Evolutionary conservation across 2,888 invertebrate genomes (phyloP), one percentile per base, ranked within the genome.

Genomic region (Epinotia ramella): DNA sequence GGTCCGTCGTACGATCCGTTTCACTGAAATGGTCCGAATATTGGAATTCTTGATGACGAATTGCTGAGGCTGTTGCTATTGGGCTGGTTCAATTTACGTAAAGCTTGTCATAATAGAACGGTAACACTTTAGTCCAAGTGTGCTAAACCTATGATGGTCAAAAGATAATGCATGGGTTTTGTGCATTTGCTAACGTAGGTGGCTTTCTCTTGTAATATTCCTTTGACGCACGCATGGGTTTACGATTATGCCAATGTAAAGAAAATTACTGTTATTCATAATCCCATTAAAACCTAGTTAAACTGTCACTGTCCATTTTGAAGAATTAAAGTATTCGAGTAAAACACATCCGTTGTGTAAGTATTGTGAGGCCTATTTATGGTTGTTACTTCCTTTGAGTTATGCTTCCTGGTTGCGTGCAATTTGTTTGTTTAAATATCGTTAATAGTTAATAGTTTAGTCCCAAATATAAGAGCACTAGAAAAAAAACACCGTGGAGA

Each of bases 21-120:
- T 57, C 24, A 57, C 70, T 33, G 49, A 53, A 73, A 62, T 66
- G 60, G 66, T 60, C 49, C 40, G 66, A 71, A 76, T 76, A 76
- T 76, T 71, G 75, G 62, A 76, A 76, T 76, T 66, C 71, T 76
- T 76, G 75, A 70, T 76, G 66, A 71, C 62, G 66, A 71, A 56
- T 71, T 65, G 70, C 66, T 49, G 59, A 53, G 40, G 40, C 64
- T 33, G 56, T 59, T 67, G 56, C 33, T 67, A 24, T 57, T 57
- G 9, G 56, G 20, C 68, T 6, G 44, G 57, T 68, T 68, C 57
- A 68, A 59, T 68, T 68, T 68, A 9, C 18, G 56, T 68, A 9
- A 40, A 7, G 57, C n/a, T 16, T 69, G 59, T 28, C 56, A 40
- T 67, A 53, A n/a, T 56, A 49, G 9, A 28, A 49, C 13, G 16